These are phyloP conservation scores for Procavia capensis DNA, from an alignment of 2,113 vertebrate species.

Conservation along the genomic window DNA sequence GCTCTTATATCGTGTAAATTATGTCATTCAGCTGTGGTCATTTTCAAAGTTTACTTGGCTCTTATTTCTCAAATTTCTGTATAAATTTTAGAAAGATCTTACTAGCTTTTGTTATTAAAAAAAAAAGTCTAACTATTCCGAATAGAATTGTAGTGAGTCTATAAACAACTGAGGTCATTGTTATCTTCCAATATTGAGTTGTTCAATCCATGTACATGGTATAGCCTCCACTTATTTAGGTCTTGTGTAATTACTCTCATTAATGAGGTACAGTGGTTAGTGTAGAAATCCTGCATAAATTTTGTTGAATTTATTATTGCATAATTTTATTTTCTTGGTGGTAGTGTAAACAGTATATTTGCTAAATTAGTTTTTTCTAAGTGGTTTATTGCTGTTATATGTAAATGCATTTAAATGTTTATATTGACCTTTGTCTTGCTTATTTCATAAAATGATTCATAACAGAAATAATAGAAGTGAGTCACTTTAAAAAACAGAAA, in stretches of 20 bases:
- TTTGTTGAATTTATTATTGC: neutral
- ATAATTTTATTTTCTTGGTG: neutral
- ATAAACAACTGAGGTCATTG: neutral
- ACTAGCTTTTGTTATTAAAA: neutral
- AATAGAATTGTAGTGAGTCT: neutral
- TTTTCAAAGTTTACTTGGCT: neutral
- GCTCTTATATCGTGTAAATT: neutral
- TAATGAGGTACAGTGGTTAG: neutral
- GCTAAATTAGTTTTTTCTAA: conserved; percentile 1
- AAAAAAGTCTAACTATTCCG: neutral
- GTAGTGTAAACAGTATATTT: neutral
- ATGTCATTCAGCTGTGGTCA: neutral
- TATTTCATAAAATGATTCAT: too few relatives aligned
- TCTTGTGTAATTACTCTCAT: neutral
- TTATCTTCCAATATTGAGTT: neutral
- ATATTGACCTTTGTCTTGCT: neutral
- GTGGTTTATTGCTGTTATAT: neutral
- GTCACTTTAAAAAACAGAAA: too few relatives aligned
- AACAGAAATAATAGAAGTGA: too few relatives aligned
- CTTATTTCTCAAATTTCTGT: neutral
- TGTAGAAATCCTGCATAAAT: neutral
- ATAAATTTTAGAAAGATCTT: neutral
- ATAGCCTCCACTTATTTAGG: neutral
- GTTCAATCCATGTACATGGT: too few relatives aligned
- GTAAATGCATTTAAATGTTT: neutral